Evolutionary conservation across 2,888 invertebrate genomes (phyloP).

Genomic region (Ormyrus rosae): DNA sequence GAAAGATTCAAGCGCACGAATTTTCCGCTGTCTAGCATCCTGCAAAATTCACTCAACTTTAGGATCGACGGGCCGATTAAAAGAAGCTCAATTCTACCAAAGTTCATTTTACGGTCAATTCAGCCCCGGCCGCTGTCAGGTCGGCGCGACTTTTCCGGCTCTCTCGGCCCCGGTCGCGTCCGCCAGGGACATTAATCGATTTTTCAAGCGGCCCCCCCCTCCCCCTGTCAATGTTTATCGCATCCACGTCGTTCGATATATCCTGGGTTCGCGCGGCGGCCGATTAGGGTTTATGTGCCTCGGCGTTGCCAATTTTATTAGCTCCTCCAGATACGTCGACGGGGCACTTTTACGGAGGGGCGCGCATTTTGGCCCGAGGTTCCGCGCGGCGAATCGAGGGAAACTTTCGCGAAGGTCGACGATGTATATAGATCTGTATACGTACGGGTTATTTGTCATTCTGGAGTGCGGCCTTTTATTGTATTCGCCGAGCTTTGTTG

Average conservation of each 20-base stretch:
- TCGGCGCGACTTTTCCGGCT: background rate
- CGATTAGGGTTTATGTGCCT: no score
- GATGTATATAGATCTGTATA: no score
- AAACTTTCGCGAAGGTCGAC: no score
- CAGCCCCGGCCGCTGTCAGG: conserved; percentile 25
- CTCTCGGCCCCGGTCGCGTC: conserved; percentile 19
- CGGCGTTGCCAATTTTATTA: no score
- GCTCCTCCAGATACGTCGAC: no score
- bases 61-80: background rate
- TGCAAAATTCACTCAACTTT: background rate
- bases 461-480: no score
- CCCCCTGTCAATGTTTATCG: no score
- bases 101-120: conserved; percentile 1
- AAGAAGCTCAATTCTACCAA: background rate
- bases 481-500: no score
- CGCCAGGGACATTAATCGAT: conserved; percentile 4
- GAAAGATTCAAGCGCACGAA: background rate
- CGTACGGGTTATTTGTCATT: no score
- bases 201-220: background rate
- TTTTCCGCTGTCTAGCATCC: background rate
- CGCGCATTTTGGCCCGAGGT: background rate
- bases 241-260: no score
- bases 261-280: no score
- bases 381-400: no score
- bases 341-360: background rate